Evolutionary conservation across 1,140 invertebrate genomes (phyloP).

Genomic region (Heliconius hermathena): DNA sequence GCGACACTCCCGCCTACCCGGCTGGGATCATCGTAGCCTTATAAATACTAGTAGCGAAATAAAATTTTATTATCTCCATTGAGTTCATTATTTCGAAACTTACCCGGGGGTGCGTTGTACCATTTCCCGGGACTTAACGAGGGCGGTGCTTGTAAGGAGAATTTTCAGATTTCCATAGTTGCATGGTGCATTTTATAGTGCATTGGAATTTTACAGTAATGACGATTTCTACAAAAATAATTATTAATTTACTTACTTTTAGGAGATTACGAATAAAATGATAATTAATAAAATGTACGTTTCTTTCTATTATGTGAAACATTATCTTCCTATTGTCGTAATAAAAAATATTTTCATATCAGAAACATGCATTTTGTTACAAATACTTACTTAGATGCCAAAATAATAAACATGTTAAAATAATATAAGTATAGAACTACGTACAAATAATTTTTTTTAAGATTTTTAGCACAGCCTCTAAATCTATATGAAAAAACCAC

Average conservation of each 20-base stretch:
- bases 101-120: conserved; percentile 52
- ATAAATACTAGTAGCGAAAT: conserved; percentile 75
- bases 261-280: no score
- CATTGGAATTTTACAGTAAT: background rate
- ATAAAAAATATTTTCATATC: no score
- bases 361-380: no score
- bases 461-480: no score
- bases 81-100: conserved; percentile 74
- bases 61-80: conserved; percentile 77
- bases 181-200: conserved; percentile 24
- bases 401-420: no score
- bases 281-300: background rate
- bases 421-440: no score
- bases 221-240: no score
- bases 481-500: background rate
- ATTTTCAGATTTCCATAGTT: conserved; percentile 52
- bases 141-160: conserved; percentile 50
- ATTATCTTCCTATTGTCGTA: no score
- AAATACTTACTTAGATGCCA: no score
- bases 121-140: conserved; percentile 61
- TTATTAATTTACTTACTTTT: no score
- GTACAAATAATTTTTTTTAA: no score
- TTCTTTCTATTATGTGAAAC: no score
- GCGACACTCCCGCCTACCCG: conserved; percentile 65
- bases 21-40: conserved; percentile 69